A percentile compares a stretch with the other conserved stretches of the same genome.
Conservation (phyloP, 2,888 invertebrate species). For the Bombyx huttoni region DNA sequence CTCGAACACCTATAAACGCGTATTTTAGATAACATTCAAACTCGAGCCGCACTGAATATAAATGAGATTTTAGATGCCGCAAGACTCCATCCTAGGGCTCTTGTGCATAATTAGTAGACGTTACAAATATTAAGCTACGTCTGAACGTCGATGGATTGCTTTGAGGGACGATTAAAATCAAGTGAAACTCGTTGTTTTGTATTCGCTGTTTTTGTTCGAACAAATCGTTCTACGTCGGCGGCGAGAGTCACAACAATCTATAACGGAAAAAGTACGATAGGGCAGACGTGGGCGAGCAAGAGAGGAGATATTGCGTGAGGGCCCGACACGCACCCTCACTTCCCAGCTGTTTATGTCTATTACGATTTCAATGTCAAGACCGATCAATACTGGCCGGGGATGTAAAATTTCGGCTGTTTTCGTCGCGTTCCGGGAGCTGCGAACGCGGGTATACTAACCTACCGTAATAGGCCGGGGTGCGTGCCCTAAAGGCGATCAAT, state of each 20-base stretch:
- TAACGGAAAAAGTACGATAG: neutral
- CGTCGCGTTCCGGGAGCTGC: slow-evolving; percentile 61
- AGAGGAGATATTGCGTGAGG: slow-evolving; percentile 40
- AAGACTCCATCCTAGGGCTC: slow-evolving; percentile 50
- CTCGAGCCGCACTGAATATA: slow-evolving; percentile 68
- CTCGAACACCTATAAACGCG: slow-evolving; percentile 67
- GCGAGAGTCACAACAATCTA: neutral
- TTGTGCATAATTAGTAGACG: slow-evolving; percentile 60
- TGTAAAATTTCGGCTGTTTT: slow-evolving; percentile 65
- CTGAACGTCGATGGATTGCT: slow-evolving; percentile 41
- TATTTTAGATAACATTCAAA: slow-evolving; percentile 72
- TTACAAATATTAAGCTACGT: slow-evolving; percentile 43
- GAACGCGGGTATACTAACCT: slow-evolving; percentile 65
- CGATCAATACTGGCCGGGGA: slow-evolving; percentile 68
- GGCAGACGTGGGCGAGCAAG: slow-evolving; percentile 12
- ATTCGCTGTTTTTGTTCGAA: slow-evolving; percentile 14
- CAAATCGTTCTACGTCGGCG: slow-evolving; percentile 7
- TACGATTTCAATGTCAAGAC: slow-evolving; percentile 71
- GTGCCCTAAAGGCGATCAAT: slow-evolving; percentile 62
- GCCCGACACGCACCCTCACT: slow-evolving; percentile 50
- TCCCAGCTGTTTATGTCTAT: slow-evolving; percentile 67
- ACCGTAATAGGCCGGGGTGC: slow-evolving; percentile 65
- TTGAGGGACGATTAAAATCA: slow-evolving; percentile 36
- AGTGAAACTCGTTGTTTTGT: slow-evolving; percentile 10
- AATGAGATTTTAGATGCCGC: slow-evolving; percentile 65